These are phyloP conservation scores for Alentia gelatinosa DNA, from an alignment of 2,888 invertebrate species.

Conservation along the genomic window DNA sequence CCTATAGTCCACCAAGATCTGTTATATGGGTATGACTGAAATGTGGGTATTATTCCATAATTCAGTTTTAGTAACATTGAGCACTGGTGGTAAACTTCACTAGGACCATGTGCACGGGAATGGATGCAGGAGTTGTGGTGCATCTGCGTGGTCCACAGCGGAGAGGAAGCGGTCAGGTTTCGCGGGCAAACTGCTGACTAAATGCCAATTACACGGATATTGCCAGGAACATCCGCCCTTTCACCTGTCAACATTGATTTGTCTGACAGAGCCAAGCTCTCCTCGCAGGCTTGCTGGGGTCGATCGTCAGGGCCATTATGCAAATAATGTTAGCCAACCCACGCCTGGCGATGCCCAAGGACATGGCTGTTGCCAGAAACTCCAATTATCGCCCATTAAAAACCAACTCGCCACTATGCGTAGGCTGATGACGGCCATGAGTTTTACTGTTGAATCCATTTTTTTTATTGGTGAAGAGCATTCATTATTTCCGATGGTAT, in stretches of 20 bases:
- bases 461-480: too few relatives aligned
- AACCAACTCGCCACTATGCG: too few relatives aligned
- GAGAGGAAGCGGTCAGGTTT: neutral
- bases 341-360: neutral
- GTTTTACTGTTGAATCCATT: too few relatives aligned
- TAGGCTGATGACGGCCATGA: too few relatives aligned
- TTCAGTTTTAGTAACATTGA: too few relatives aligned
- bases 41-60: too few relatives aligned
- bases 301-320: neutral
- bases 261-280: neutral
- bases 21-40: too few relatives aligned
- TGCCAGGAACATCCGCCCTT: neutral
- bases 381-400: neutral
- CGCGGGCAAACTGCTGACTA: constrained; percentile 32
- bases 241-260: constrained; percentile 38
- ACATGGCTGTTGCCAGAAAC: neutral
- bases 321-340: neutral
- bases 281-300: neutral
- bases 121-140: too few relatives aligned
- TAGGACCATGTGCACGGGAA: neutral
- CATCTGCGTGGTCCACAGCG: too few relatives aligned
- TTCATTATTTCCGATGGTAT: too few relatives aligned
- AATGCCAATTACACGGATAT: constrained; percentile 29
- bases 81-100: too few relatives aligned
- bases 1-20: too few relatives aligned